Percentiles rank a stretch among this genome's conserved stretches.
Evolutionary conservation across 2,113 vertebrate genomes (phyloP).

Genomic region (Sander lucioperca): DNA sequence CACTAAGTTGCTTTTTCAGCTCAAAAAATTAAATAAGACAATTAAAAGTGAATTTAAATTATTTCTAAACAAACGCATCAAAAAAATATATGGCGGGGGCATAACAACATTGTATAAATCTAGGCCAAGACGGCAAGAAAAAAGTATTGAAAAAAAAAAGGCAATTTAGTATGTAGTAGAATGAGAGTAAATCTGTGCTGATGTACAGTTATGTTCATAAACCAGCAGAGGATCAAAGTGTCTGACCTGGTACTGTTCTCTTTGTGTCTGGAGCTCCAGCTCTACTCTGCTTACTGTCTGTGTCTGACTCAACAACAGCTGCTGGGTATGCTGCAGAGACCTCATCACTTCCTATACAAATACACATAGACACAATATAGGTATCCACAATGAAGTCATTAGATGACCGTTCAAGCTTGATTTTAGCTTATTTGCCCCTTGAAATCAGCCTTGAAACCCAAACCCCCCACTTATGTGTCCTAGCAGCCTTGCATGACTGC

Average conservation of each 20-base stretch:
- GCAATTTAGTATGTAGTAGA: not conserved
- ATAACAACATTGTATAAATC: not conserved
- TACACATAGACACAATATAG: slow-evolving; percentile 4
- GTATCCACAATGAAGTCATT: too few relatives aligned
- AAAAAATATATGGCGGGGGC: not conserved
- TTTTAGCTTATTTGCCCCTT: too few relatives aligned
- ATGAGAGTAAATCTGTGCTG: not conserved
- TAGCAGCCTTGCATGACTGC: too few relatives aligned
- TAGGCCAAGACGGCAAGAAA: not conserved
- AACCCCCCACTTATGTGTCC: too few relatives aligned
- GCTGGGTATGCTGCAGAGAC: slow-evolving; percentile 87
- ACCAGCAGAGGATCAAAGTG: not conserved
- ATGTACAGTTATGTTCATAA: not conserved
- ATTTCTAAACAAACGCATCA: not conserved
- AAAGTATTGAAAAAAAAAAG: not conserved
- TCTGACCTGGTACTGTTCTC: slow-evolving; percentile 88
- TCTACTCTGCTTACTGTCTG: slow-evolving; percentile 83
- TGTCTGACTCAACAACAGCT: slow-evolving; percentile 87
- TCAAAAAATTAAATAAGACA: not conserved
- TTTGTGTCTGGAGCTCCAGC: slow-evolving; percentile 85
- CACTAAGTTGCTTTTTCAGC: not conserved
- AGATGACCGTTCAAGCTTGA: too few relatives aligned
- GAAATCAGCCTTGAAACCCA: too few relatives aligned
- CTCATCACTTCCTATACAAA: slow-evolving; percentile 86
- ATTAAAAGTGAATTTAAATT: not conserved